Evolutionary conservation across 2,797 vertebrate species (phyloP).

Genomic region (Sebastes diploproa): DNA sequence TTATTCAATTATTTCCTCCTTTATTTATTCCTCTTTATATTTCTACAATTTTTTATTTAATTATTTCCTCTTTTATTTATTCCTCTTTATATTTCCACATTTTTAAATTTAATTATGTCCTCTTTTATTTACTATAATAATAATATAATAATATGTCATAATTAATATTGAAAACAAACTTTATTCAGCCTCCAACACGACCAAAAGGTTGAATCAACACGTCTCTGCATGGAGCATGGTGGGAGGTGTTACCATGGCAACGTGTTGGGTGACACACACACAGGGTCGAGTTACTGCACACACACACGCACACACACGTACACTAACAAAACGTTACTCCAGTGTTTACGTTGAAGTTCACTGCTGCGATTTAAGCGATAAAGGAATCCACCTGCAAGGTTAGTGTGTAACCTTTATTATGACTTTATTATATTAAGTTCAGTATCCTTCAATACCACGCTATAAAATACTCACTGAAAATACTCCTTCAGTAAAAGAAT

Average conservation of each 20-base stretch:
- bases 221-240: background rate
- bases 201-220: too few relatives aligned
- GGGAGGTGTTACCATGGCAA: background rate
- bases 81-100: too few relatives aligned
- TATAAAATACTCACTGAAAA: background rate
- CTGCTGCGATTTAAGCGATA: background rate
- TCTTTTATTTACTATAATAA: too few relatives aligned
- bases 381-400: slow-evolving; percentile 22
- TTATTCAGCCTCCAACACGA: too few relatives aligned
- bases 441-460: background rate
- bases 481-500: background rate
- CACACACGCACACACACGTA: background rate
- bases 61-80: too few relatives aligned
- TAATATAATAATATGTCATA: too few relatives aligned
- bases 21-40: too few relatives aligned
- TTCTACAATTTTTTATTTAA: too few relatives aligned
- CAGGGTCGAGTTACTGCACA: background rate
- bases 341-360: slow-evolving; percentile 33
- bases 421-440: background rate
- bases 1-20: too few relatives aligned
- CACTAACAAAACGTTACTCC: background rate
- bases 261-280: background rate
- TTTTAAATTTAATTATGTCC: too few relatives aligned
- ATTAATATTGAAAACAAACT: too few relatives aligned
- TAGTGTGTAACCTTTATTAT: background rate